Base-by-base conservation (phyloP, 2,113 vertebrate genomes). In the Ploceus nigricollis region DNA sequence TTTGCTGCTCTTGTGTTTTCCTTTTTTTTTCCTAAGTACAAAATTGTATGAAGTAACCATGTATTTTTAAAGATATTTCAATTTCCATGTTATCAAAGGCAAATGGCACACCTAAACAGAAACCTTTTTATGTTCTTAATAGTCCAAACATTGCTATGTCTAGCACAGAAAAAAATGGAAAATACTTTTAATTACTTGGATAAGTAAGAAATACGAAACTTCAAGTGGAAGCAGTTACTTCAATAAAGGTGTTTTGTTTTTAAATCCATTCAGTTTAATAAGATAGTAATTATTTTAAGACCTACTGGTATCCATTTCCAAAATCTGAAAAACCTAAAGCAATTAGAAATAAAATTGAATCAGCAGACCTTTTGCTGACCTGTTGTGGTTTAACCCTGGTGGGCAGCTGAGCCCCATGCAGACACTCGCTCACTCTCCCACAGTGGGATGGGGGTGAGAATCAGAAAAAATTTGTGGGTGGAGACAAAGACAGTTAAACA, bases 361-460 rank as follows among this genome's bases (percentile, higher is more conserved):
- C 11, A 63, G 39, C 54, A 75, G 68, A 73, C 54, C 66, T 73
- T 88, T 70, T 30, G 8, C 63, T 83, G 33, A 30, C 10, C 13
- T 25, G 17, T 45, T 5, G 0, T 61, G 24, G 8, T 57, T 78
- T 82, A 78, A 84, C 19, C 42, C 31, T 8, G 1, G 5, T 48
- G 33, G 15, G 44, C 70, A 58, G 53, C 66, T 88, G 33, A 75
- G 65, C 39, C 14, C 30, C 35, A 6, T 3, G 0, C 40, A 61
- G 40, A 47, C 1, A 6, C 68, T 66, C 1, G 0, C 24, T 71
- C 23, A 7, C 27, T 39, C 7, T 22, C 35, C 13, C 6, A 1
- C 58, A 18, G 23, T 14, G 40, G 33, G 18, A 27, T 30, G 23
- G 33, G n/a, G 23, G 4, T 27, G 27, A 92, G 40, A 51, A 81